These are phyloP conservation scores for Herminia tarsipennalis DNA, from an alignment of 2,888 invertebrate species.

Conservation along the genomic window DNA sequence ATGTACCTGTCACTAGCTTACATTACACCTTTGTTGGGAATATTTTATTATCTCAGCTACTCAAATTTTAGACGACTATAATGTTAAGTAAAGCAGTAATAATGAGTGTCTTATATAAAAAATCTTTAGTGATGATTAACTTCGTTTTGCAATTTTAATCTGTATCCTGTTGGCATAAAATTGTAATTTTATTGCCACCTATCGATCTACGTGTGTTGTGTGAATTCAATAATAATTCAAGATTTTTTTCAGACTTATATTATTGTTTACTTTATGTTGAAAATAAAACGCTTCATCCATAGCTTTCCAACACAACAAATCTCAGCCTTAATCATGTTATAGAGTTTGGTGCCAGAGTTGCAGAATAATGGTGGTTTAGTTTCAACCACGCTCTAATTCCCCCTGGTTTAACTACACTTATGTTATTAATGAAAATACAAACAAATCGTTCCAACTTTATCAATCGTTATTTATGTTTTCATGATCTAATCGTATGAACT, in stretches of 20 bases:
- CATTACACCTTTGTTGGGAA: no score
- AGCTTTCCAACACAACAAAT: conserved; percentile 18
- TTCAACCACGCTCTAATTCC: conserved; percentile 64
- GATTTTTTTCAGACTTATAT: no score
- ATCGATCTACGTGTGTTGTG: conserved; percentile 51
- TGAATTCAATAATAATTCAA: conserved; percentile 29
- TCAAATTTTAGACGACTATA: no score
- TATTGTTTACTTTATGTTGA: no score
- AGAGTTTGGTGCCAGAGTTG: conserved; percentile 62
- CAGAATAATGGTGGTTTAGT: conserved; percentile 63
- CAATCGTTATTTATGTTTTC: no score
- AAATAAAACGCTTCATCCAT: neutral
- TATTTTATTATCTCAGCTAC: no score
- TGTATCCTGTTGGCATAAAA: conserved; percentile 65
- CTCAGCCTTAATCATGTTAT: conserved; percentile 57
- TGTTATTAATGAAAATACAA: conserved; percentile 59
- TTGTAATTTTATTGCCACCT: conserved; percentile 56
- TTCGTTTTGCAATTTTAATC: conserved; percentile 59
- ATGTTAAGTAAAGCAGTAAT: no score
- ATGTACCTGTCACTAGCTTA: no score
- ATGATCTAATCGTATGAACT: no score
- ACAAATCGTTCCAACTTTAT: conserved; percentile 38
- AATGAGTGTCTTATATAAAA: no score
- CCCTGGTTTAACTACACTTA: conserved; percentile 48
- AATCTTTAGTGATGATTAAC: no score